A percentile compares a stretch with the other conserved stretches of the same genome.
These are phyloP conservation scores for Styela plicata DNA, from an alignment of 23 tunicate species.

Conservation along the genomic window DNA sequence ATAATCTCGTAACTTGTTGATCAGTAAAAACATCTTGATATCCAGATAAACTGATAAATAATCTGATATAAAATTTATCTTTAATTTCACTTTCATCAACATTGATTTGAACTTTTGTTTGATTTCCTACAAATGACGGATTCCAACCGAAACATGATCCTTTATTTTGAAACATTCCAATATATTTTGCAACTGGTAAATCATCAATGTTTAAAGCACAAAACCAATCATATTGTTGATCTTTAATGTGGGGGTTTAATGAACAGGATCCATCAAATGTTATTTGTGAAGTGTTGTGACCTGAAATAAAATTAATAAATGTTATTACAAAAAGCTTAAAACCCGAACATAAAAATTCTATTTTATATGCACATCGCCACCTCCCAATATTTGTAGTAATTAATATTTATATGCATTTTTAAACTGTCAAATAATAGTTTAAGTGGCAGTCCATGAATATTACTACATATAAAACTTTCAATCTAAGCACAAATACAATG, in stretches of 20 bases:
- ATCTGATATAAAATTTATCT: not conserved
- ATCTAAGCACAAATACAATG: not conserved
- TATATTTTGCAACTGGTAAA: not conserved
- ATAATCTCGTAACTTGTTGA: not conserved
- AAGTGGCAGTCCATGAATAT: no score
- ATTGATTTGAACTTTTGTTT: not conserved
- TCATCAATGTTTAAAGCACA: not conserved
- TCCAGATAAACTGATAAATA: not conserved
- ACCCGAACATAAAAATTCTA: no score
- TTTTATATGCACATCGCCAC: no score
- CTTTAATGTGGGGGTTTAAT: not conserved
- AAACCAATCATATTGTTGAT: slow-evolving; percentile 6
- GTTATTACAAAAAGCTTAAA: not conserved
- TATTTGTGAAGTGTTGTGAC: not conserved
- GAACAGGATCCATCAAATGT: slow-evolving; percentile 12
- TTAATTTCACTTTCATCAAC: not conserved
- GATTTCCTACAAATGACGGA: not conserved
- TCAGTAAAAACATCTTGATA: not conserved
- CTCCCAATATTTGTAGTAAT: no score
- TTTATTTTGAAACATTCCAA: not conserved
- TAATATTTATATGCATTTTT: no score
- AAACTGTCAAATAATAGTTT: no score
- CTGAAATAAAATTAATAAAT: not conserved
- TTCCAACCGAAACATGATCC: slow-evolving; percentile 21
- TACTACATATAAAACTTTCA: not conserved